Evolutionary conservation across 2,888 invertebrate genomes (phyloP).

Genomic region (Drosophila eohydei): DNA sequence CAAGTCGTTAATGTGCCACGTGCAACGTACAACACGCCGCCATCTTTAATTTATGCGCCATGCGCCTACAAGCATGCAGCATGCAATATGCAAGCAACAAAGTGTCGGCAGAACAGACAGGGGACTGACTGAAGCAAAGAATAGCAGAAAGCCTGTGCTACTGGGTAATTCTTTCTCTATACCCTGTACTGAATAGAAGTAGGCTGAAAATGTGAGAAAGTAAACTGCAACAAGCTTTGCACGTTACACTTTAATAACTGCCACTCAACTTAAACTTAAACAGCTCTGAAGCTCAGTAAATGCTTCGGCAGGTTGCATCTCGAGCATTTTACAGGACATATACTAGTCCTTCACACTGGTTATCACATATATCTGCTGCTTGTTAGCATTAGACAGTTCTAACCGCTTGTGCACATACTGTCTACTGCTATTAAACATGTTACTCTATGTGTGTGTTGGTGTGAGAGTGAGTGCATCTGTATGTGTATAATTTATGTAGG

Average conservation of each 20-base stretch:
- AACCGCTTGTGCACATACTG: background rate
- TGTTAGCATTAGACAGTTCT: conserved; percentile 33
- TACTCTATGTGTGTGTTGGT: conserved; percentile 9
- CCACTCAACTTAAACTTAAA: background rate
- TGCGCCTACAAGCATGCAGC: conserved; percentile 50
- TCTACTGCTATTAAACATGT: conserved; percentile 12
- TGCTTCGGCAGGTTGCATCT: background rate
- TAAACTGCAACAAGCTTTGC: too few species aligned
- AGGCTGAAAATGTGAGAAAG: background rate
- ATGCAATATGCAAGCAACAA: conserved; percentile 48
- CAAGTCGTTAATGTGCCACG: conserved; percentile 53
- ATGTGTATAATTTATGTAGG: conserved; percentile 55
- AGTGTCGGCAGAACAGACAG: conserved; percentile 21
- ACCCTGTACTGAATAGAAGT: background rate
- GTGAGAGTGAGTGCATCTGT: background rate
- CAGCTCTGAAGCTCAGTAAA: background rate
- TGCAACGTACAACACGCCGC: conserved; percentile 34
- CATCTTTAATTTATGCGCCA: conserved; percentile 62
- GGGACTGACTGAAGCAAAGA: background rate
- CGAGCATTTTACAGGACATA: background rate
- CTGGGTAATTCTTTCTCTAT: background rate
- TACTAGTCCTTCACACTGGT: background rate
- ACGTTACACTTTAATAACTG: too few species aligned
- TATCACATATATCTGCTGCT: background rate
- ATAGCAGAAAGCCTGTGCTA: background rate